Conservation (phyloP, 1,140 invertebrate species). For the Arctopsyche grandis region DNA sequence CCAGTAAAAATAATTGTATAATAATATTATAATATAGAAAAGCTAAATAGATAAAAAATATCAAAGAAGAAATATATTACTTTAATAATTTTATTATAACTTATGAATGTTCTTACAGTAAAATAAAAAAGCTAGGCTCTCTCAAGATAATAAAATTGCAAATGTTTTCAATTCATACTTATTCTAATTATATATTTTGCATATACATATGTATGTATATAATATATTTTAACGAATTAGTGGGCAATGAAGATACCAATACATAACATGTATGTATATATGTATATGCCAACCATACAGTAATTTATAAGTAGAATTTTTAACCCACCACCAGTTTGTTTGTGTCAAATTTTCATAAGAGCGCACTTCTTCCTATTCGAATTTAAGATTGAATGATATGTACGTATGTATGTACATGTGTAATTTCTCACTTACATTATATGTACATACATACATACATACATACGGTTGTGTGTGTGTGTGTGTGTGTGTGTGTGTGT, state of each 20-base stretch:
- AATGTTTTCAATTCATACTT: background rate
- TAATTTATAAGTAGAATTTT: background rate
- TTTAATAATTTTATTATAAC: constrained; percentile 49
- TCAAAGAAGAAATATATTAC: constrained; percentile 50
- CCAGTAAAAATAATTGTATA: too few relatives aligned
- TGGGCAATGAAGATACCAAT: background rate
- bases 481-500: background rate
- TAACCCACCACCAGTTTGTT: background rate
- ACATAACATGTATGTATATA: background rate
- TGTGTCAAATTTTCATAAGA: background rate
- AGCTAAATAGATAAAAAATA: constrained; percentile 19
- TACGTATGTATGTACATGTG: background rate
- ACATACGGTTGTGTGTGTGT: background rate
- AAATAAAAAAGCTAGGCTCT: constrained; percentile 52
- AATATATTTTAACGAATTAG: background rate
- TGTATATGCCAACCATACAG: background rate
- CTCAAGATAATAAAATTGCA: constrained; percentile 17
- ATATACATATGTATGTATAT: too few relatives aligned
- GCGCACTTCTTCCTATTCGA: too few relatives aligned
- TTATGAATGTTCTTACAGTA: constrained; percentile 19
- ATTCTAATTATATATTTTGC: background rate
- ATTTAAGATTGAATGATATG: background rate
- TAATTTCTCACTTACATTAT: background rate
- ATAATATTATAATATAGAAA: constrained; percentile 32
- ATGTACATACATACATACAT: background rate